Percentiles rank a stretch among this genome's conserved stretches.
Evolutionary conservation across 2,113 vertebrate genomes (phyloP).

Genomic region (Monarcha castaneiventris): DNA sequence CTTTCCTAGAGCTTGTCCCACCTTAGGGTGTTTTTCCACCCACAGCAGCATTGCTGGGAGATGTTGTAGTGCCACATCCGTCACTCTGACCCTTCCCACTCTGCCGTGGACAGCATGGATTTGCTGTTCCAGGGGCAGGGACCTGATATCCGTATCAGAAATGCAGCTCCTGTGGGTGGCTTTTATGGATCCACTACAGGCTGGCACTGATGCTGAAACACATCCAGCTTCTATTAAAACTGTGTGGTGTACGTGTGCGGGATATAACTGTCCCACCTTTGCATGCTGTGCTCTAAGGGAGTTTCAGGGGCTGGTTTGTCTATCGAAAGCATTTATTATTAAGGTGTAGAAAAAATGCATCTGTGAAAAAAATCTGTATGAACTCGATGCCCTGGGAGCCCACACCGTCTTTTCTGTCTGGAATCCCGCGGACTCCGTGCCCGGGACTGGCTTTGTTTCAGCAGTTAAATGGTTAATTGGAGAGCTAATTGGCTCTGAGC

Average conservation of each 20-base stretch:
- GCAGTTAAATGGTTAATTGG: conserved; percentile 50
- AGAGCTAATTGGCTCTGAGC: conserved; percentile 39
- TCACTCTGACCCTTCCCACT: neutral
- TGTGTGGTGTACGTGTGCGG: neutral
- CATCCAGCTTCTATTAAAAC: neutral
- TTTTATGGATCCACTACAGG: neutral
- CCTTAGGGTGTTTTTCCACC: neutral
- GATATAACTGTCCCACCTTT: neutral
- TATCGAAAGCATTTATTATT: neutral
- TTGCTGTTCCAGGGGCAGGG: neutral
- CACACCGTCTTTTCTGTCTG: neutral
- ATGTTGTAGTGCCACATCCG: neutral
- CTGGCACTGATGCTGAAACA: neutral
- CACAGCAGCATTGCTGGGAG: neutral
- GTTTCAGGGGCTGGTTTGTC: neutral
- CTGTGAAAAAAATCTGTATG: neutral
- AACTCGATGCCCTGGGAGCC: neutral
- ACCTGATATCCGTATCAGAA: rapidly evolving
- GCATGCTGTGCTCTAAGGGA: neutral
- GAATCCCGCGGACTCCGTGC: neutral
- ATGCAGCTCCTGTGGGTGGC: neutral
- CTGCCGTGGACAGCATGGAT: rapidly evolving
- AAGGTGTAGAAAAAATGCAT: neutral
- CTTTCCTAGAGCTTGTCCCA: neutral
- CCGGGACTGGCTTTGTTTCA: neutral